Evolutionary conservation across 2,888 invertebrate genomes (phyloP).

Genomic region (Amphipoea lucens): DNA sequence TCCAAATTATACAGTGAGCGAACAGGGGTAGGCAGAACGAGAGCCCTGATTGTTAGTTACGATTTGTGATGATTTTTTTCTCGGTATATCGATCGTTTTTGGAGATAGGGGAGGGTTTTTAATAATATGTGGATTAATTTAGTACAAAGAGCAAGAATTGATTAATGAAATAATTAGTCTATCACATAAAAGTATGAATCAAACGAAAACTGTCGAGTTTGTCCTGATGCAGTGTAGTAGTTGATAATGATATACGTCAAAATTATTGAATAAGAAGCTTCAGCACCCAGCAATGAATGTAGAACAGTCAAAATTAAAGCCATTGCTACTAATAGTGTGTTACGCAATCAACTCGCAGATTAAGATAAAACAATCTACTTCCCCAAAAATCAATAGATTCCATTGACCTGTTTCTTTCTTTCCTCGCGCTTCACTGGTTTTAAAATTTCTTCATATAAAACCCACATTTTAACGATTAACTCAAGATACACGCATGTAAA

Average conservation of each 20-base stretch:
- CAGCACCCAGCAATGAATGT: too few species aligned
- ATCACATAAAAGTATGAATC: background rate
- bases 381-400: background rate
- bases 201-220: background rate
- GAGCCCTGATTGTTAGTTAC: constrained; percentile 48
- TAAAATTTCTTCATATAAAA: background rate
- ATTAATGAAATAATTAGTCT: constrained; percentile 21
- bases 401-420: background rate
- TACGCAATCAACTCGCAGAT: too few species aligned
- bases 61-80: constrained; percentile 30
- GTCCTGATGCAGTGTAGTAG: background rate
- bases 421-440: too few species aligned
- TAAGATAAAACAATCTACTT: too few species aligned
- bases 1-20: constrained; percentile 72
- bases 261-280: too few species aligned
- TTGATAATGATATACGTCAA: background rate
- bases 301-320: too few species aligned
- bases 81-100: constrained; percentile 34
- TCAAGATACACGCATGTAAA: background rate
- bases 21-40: constrained; percentile 47
- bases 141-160: constrained; percentile 7
- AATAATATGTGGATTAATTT: constrained; percentile 30
- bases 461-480: too few species aligned
- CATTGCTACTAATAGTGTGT: too few species aligned
- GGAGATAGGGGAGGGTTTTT: constrained; percentile 10